Percentiles rank a stretch among this genome's conserved stretches.
These are phyloP conservation scores for Drosophila sproati DNA, from an alignment of 1,140 invertebrate genomes.

Conservation along the genomic window DNA sequence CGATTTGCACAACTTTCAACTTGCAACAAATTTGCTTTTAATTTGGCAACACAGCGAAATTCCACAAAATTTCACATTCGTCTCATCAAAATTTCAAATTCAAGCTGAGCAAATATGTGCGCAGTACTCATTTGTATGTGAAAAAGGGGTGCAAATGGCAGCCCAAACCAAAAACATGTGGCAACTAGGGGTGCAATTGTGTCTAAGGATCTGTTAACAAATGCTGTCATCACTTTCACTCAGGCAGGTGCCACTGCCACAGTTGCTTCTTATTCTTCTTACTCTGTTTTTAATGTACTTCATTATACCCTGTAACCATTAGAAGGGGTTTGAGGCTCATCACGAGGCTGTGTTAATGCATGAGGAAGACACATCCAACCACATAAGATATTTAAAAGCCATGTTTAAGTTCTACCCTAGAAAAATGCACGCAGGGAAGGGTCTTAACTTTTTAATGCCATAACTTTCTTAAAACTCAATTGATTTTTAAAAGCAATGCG, in stretches of 20 bases:
- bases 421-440: no score
- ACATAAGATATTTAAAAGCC: neutral
- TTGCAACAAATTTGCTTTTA: slow-evolving; percentile 72
- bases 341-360: neutral
- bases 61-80: slow-evolving; percentile 17
- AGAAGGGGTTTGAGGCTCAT: neutral
- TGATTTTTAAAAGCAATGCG: no score
- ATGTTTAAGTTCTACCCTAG: no score
- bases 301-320: slow-evolving; percentile 10
- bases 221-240: slow-evolving; percentile 62
- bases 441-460: no score
- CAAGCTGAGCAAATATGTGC: slow-evolving; percentile 51
- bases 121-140: neutral
- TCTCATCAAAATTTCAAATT: slow-evolving; percentile 51
- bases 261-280: neutral
- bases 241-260: slow-evolving; percentile 28
- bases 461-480: no score
- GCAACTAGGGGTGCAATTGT: slow-evolving; percentile 32
- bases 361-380: neutral
- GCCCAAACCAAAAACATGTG: slow-evolving; percentile 53
- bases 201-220: slow-evolving; percentile 67
- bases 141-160: slow-evolving; percentile 16
- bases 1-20: slow-evolving; percentile 36
- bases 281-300: slow-evolving; percentile 8
- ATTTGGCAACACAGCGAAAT: slow-evolving; percentile 49